Conservation (phyloP, 2,888 invertebrate genomes). For the Drosophila mimetica region DNA sequence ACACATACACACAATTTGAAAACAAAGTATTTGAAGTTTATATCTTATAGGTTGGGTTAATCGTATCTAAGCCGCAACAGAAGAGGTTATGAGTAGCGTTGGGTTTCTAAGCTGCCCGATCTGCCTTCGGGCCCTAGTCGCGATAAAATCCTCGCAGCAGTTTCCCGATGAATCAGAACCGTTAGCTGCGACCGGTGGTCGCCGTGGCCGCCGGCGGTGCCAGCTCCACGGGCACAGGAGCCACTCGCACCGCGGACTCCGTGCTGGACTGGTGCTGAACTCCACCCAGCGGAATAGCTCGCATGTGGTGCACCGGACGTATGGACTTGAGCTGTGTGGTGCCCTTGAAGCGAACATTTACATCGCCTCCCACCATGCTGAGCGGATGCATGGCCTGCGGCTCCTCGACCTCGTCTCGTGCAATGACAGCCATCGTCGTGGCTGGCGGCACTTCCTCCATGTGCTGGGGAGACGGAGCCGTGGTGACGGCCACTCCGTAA, state of each 20-base stretch:
- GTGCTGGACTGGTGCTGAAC: slow-evolving; percentile 41
- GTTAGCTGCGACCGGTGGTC: slow-evolving; percentile 82
- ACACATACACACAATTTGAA: slow-evolving; percentile 24
- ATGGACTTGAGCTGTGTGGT: slow-evolving; percentile 92
- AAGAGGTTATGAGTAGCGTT: slow-evolving; percentile 55
- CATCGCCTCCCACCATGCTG: slow-evolving; percentile 89
- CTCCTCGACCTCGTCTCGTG: slow-evolving; percentile 41
- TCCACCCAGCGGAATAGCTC: slow-evolving; percentile 70
- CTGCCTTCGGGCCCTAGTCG: slow-evolving; percentile 28
- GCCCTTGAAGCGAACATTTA: slow-evolving; percentile 92
- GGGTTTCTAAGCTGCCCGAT: slow-evolving; percentile 11
- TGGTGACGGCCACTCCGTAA: slow-evolving; percentile 55
- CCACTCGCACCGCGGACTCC: slow-evolving; percentile 33
- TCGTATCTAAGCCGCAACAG: slow-evolving; percentile 43
- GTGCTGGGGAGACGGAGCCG: slow-evolving; percentile 44
- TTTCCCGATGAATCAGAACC: slow-evolving; percentile 83
- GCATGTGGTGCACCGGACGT: slow-evolving; percentile 85
- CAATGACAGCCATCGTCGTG: slow-evolving; percentile 34
- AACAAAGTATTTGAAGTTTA: slow-evolving; percentile 55
- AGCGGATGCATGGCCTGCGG: slow-evolving; percentile 87
- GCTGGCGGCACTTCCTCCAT: slow-evolving; percentile 44
- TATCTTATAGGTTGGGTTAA: slow-evolving; percentile 38
- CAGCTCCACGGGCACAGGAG: slow-evolving; percentile 47
- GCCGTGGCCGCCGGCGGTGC: slow-evolving; percentile 50
- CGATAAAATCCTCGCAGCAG: slow-evolving; percentile 79